Percentiles rank a stretch among this genome's conserved stretches.
Conservation (phyloP, 2,113 vertebrate species). For the Scytalopus superciliaris region DNA sequence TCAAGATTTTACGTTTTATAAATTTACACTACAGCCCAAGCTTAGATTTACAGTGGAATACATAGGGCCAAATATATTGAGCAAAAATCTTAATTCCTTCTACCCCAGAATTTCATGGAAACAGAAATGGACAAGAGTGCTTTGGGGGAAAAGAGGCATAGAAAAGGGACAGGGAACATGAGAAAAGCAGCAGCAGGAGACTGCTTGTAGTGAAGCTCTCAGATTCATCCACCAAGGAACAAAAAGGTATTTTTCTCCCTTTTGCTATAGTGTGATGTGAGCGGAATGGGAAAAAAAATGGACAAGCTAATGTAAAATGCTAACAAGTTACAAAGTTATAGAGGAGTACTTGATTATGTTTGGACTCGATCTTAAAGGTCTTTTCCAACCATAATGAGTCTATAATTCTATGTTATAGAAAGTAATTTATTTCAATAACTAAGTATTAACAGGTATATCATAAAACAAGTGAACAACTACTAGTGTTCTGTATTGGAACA, state of each 20-base stretch:
- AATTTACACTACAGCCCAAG: neutral
- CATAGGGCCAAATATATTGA: neutral
- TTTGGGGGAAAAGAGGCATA: neutral
- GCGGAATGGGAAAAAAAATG: neutral
- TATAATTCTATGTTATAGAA: neutral
- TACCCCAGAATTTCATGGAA: neutral
- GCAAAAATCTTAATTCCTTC: neutral
- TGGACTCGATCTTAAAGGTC: neutral
- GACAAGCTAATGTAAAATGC: neutral
- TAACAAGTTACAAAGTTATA: neutral
- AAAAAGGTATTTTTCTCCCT: neutral
- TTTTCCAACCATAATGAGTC: neutral
- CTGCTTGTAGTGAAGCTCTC: neutral
- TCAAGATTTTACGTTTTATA: neutral
- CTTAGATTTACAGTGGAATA: neutral
- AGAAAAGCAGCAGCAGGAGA: neutral
- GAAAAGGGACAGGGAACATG: neutral
- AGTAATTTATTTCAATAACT: neutral
- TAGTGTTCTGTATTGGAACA: neutral
- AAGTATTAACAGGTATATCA: neutral
- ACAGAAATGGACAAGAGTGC: fast-evolving
- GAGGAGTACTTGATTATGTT: neutral
- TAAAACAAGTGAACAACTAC: neutral
- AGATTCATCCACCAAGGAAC: neutral
- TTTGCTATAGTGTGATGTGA: fast-evolving